A percentile compares a stretch with the other conserved stretches of the same genome.
These are phyloP conservation scores for Danio jaintianensis DNA, from an alignment of 2,797 vertebrate genomes.

Conservation along the genomic window DNA sequence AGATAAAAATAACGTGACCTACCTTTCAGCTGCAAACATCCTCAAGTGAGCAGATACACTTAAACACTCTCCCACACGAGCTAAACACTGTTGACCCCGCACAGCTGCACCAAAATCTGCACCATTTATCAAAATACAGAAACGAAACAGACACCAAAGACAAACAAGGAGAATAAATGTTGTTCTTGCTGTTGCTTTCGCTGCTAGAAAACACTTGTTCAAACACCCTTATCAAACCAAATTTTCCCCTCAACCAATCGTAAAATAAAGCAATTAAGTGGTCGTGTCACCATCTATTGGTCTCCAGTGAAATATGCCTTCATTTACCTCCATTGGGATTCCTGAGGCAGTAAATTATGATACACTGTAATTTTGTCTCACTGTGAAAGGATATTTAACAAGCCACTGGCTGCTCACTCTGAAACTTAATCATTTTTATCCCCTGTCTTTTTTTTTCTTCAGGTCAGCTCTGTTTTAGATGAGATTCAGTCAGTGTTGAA, in stretches of 20 bases:
- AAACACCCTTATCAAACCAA: conserved; percentile 51
- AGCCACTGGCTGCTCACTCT: conserved; percentile 49
- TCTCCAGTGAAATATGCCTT: conserved; percentile 48
- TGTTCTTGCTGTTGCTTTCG: conserved; percentile 36
- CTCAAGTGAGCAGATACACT: conserved; percentile 52
- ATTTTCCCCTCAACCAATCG: conserved; percentile 52
- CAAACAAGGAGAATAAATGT: conserved; percentile 51
- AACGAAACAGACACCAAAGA: conserved; percentile 46
- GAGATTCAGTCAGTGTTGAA: conserved; percentile 41
- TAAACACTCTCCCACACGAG: conserved; percentile 47
- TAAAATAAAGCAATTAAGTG: conserved; percentile 54
- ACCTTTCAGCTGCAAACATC: conserved; percentile 60
- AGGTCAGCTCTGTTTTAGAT: conserved; percentile 53
- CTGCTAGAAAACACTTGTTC: conserved; percentile 47
- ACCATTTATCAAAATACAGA: conserved; percentile 46
- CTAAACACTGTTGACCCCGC: conserved; percentile 50
- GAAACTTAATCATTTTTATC: conserved; percentile 49
- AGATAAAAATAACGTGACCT: conserved; percentile 66
- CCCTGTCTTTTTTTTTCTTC: conserved; percentile 39
- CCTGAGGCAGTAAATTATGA: conserved; percentile 56
- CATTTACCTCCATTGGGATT: conserved; percentile 50
- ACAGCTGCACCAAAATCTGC: conserved; percentile 55
- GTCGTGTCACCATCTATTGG: conserved; percentile 51
- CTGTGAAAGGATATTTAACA: conserved; percentile 55
- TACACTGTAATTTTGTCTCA: conserved; percentile 55